Percentiles rank a stretch among this genome's conserved stretches.
These are phyloP conservation scores for Cephus pulcher DNA, from an alignment of 2,888 invertebrate genomes.

Conservation along the genomic window DNA sequence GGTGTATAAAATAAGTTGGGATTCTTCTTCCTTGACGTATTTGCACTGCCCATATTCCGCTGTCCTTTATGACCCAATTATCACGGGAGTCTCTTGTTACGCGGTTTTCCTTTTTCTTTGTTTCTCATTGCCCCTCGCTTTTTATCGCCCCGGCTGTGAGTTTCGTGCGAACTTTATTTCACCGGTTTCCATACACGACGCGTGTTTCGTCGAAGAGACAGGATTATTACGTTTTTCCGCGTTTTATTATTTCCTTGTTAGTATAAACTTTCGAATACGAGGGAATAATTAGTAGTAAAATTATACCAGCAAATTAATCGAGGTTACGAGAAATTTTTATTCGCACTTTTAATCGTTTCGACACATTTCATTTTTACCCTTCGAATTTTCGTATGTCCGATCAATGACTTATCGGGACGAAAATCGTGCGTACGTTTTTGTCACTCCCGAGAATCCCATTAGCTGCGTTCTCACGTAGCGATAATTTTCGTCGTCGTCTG, in stretches of 20 bases:
- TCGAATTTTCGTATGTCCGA: neutral
- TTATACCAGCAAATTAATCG: neutral
- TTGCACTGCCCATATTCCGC: neutral
- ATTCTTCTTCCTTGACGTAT: conserved; percentile 1
- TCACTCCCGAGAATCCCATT: neutral
- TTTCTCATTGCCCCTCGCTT: neutral
- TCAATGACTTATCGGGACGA: neutral
- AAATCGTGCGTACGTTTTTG: neutral
- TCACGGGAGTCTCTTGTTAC: neutral
- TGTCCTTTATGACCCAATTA: conserved; percentile 2
- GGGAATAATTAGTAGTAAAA: neutral
- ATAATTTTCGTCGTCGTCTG: neutral
- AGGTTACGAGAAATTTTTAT: neutral
- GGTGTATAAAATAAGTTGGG: neutral
- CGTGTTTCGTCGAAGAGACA: neutral
- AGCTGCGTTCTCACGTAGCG: conserved; percentile 2
- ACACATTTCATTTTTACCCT: neutral
- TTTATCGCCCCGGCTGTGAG: neutral
- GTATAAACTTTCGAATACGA: too few relatives aligned
- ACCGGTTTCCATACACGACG: neutral
- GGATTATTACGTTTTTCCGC: neutral
- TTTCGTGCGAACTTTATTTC: neutral
- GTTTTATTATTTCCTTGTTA: neutral
- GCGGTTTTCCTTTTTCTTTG: neutral
- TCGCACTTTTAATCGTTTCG: neutral